Percentiles rank a stretch among this genome's conserved stretches.
These are phyloP conservation scores for Erebia aethiops DNA, from an alignment of 2,888 invertebrate genomes.

Conservation along the genomic window DNA sequence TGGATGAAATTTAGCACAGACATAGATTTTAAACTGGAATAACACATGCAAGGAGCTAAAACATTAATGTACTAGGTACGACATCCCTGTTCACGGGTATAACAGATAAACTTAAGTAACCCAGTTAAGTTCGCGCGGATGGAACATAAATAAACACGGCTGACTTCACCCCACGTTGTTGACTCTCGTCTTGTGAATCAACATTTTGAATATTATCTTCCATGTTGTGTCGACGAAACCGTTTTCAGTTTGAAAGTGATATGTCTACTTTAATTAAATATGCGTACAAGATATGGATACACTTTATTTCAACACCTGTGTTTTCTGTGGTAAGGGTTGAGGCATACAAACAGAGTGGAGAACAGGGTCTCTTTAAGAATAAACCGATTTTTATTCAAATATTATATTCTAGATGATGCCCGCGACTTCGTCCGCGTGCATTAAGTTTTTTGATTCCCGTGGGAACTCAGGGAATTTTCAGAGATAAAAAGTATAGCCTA, in stretches of 20 bases:
- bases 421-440: no score
- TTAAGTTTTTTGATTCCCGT: no score
- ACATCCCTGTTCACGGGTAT: not conserved
- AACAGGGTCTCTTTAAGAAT: no score
- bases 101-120: not conserved
- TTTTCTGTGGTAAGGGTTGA: no score
- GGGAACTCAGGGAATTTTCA: no score
- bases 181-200: constrained; percentile 7
- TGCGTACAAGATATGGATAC: not conserved
- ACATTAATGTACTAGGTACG: not conserved
- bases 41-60: no score
- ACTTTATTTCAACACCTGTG: no score
- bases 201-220: constrained; percentile 4
- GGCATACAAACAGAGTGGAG: no score
- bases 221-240: not conserved
- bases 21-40: no score
- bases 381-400: no score
- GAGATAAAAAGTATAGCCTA: no score
- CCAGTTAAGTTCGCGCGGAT: not conserved
- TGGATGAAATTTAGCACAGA: not conserved
- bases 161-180: not conserved
- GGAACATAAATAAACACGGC: constrained; percentile 1
- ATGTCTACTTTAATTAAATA: not conserved
- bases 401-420: no score
- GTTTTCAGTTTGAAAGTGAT: not conserved